Evolutionary conservation across 1,140 invertebrate genomes (phyloP).

Genomic region (Lordiphosa clarofinis): DNA sequence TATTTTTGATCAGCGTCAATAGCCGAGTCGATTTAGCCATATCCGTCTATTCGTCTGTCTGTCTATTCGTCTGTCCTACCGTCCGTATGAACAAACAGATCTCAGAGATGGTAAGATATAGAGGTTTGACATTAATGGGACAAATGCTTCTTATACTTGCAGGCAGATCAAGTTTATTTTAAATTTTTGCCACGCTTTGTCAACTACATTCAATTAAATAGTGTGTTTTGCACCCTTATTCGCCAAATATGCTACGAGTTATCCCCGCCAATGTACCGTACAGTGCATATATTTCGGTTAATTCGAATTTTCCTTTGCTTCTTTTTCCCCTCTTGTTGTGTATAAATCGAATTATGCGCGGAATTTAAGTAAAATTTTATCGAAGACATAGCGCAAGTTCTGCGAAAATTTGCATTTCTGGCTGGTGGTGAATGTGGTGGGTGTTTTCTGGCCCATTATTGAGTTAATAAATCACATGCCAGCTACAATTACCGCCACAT

Average conservation of each 20-base stretch:
- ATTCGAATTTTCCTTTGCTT: constrained; percentile 9
- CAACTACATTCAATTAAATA: too few species aligned
- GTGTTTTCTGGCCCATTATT: constrained; percentile 13
- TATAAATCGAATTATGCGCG: constrained; percentile 20
- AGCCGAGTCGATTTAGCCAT: too few species aligned
- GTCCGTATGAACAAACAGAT: too few species aligned
- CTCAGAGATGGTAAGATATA: too few species aligned
- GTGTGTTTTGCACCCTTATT: not conserved
- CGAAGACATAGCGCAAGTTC: constrained; percentile 5
- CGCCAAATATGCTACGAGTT: not conserved
- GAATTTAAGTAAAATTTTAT: constrained; percentile 15
- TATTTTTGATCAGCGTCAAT: too few species aligned
- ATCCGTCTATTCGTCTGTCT: too few species aligned
- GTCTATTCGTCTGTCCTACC: too few species aligned
- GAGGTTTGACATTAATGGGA: too few species aligned
- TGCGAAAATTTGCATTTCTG: constrained; percentile 16
- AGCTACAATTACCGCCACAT: constrained; percentile 11
- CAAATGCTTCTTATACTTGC: too few species aligned
- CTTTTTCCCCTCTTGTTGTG: constrained; percentile 2
- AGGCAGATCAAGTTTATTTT: too few species aligned
- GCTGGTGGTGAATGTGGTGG: not conserved
- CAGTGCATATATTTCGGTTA: constrained; percentile 14
- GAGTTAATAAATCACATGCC: constrained; percentile 24
- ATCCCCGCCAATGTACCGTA: not conserved
- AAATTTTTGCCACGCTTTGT: too few species aligned